A percentile compares a stretch with the other conserved stretches of the same genome.
phyloP scores from a whole-genome alignment of 2,888 invertebrate species.

The Scaptodrosophila latifasciaeformis region DNA sequence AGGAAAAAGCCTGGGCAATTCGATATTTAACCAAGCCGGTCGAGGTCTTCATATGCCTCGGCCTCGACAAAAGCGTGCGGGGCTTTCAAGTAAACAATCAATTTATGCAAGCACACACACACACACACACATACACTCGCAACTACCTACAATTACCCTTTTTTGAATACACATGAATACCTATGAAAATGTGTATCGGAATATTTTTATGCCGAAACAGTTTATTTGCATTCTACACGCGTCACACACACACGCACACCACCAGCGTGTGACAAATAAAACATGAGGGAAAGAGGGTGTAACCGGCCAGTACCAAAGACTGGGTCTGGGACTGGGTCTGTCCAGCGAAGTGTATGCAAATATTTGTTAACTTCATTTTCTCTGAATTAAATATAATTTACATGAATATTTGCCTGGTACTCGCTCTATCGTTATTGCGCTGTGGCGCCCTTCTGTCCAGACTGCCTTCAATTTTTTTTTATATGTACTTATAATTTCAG shows the following conservation, averaged over 20 bases:
- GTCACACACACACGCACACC: neutral
- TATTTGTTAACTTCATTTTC: slow-evolving; percentile 70
- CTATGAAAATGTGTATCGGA: neutral
- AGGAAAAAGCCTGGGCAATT: neutral
- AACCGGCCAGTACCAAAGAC: slow-evolving; percentile 24
- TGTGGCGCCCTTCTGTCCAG: slow-evolving; percentile 4
- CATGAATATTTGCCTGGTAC: slow-evolving; percentile 58
- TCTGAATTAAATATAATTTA: slow-evolving; percentile 69
- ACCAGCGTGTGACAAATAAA: too few relatives aligned
- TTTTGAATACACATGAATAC: neutral
- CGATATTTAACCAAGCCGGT: too few relatives aligned
- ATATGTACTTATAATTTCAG: too few relatives aligned
- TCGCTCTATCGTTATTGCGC: neutral
- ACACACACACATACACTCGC: neutral
- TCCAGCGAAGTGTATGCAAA: slow-evolving; percentile 44
- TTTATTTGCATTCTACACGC: neutral
- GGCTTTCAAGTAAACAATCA: slow-evolving; percentile 52
- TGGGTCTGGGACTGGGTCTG: neutral
- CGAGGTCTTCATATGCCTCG: too few relatives aligned
- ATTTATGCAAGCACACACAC: slow-evolving; percentile 51
- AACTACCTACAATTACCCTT: neutral
- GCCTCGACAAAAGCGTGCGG: too few relatives aligned
- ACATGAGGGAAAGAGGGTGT: neutral
- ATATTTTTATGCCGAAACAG: neutral
- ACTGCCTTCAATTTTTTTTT: slow-evolving; percentile 23